A percentile compares a stretch with the other conserved stretches of the same genome.
Conservation (phyloP, 2,113 vertebrate genomes). For the Meles meles region DNA sequence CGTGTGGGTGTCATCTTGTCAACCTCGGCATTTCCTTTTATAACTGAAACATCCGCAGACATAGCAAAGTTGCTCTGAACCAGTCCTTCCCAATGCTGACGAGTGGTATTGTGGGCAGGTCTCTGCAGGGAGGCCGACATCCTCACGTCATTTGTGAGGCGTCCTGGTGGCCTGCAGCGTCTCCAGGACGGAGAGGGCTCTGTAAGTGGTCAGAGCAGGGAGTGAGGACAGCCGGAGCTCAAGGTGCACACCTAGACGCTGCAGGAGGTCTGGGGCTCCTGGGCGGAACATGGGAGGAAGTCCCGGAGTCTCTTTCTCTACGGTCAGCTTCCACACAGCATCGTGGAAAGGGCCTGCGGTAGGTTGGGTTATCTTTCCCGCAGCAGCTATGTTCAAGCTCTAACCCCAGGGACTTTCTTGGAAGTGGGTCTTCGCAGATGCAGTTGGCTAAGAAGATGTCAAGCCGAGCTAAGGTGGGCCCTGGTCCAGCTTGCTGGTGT, state of each 20-base stretch:
- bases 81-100: fast-evolving
- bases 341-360: fast-evolving
- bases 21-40: not conserved
- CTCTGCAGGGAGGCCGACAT: fast-evolving
- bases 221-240: not conserved
- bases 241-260: fast-evolving
- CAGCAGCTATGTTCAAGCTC: fast-evolving
- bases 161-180: fast-evolving
- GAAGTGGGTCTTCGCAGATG: not conserved
- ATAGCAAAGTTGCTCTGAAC: fast-evolving
- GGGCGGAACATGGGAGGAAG: fast-evolving
- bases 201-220: fast-evolving
- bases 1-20: not conserved
- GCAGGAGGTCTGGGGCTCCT: fast-evolving
- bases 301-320: fast-evolving
- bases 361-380: no score
- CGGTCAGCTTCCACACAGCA: fast-evolving
- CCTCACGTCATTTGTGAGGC: fast-evolving
- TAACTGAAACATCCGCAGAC: fast-evolving
- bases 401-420: no score
- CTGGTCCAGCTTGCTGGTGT: not conserved
- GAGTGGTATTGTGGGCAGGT: fast-evolving
- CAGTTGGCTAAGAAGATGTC: no score
- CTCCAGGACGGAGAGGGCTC: not conserved
- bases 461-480: fast-evolving